Evolutionary conservation across 1,140 invertebrate species (phyloP), one percentile per base, ranked within the genome.

Genomic region (Atta colombica): DNA sequence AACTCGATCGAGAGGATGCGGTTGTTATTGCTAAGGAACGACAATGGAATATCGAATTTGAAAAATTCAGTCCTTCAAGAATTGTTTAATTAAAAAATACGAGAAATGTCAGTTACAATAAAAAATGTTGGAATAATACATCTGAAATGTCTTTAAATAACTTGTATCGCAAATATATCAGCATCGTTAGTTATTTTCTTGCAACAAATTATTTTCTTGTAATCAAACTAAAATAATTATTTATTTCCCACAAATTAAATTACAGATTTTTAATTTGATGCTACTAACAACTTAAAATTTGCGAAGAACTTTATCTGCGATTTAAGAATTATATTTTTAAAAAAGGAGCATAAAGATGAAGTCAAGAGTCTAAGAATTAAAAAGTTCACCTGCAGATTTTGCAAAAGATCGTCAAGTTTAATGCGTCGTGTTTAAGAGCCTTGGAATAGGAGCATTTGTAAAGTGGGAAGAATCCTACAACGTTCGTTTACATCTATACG

Each of bases 401-500:
- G 18, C 31, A 0, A 18, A 39, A 78, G n/a, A 49, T 66, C 2
- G 28, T 39, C 35, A 45, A 68, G 49, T 53, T 80, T n/a, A 10
- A 58, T 5, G 12, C 18, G 14, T 8, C 16, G 53, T 12, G 51
- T 71, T 49, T 5, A 14, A 45, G 28, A 4, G 35, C 49, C 21
- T 49, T n/a, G 53, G 35, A 14, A 45, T 35, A 45, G 6, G n/a
- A 35, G 21, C 51, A 49, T 65, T 35, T 80, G 60, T 72, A 60
- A 35, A 82, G 14, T 14, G 53, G 0, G 25, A 60, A 45, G 21
- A 77, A 63, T 63, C 31, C 60, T 25, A 65, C n/a, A n/a, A 21
- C 61, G 60, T 18, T 85, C 82, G 80, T 84, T 84, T 84, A 74
- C 69, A 75, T 75, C 18, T 74, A 74, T 58, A 74, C 68, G 39